phyloP scores from a whole-genome alignment of 2,113 vertebrate species.

The Atlantisia rogersi region DNA sequence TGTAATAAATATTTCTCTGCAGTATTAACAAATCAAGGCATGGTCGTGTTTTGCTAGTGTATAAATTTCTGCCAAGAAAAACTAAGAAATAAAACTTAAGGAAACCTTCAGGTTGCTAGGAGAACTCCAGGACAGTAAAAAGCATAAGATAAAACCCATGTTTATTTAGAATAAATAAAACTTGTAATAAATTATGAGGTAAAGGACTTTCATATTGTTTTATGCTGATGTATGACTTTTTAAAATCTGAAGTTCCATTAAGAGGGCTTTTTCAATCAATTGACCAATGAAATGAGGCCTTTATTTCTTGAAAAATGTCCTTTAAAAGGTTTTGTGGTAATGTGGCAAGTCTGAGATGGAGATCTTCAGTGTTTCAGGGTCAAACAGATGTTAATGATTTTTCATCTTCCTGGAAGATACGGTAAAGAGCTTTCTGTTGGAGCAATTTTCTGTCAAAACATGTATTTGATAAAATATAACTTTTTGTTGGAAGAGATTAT shows the following conservation, averaged over 20 bases:
- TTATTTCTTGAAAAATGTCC: background rate
- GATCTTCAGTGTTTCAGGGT: background rate
- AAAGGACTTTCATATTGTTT: background rate
- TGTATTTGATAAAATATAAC: background rate
- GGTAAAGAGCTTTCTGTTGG: background rate
- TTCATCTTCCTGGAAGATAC: slow-evolving; percentile 1
- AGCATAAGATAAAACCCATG: background rate
- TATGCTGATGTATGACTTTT: background rate
- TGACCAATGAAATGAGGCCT: background rate
- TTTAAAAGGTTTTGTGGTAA: background rate
- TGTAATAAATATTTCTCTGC: background rate
- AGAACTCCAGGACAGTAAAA: background rate
- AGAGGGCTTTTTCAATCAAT: background rate
- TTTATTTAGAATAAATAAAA: background rate
- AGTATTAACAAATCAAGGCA: background rate
- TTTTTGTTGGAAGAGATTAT: background rate
- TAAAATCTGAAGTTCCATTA: background rate
- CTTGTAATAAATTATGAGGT: background rate
- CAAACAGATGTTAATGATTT: background rate
- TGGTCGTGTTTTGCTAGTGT: fast-evolving
- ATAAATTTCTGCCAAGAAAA: background rate
- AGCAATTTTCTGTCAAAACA: background rate
- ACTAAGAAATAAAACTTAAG: background rate
- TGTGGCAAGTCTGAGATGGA: background rate
- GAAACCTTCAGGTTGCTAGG: background rate